Evolutionary conservation across 2,888 invertebrate species (phyloP).

Genomic region (Aspidiotus rigidus): DNA sequence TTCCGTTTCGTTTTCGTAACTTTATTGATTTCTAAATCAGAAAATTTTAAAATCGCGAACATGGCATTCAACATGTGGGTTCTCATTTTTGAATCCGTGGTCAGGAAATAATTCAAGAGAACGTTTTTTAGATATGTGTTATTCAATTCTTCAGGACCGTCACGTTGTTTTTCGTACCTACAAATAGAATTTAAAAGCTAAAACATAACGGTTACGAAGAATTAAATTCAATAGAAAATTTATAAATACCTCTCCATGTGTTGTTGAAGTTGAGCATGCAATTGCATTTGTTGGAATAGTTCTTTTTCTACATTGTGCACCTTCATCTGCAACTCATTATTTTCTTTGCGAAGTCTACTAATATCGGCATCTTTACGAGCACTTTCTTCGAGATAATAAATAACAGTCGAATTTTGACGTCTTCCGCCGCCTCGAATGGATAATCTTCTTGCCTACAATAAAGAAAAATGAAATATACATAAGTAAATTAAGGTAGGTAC

Average conservation of each 20-base stretch:
- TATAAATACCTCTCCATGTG: slow-evolving; percentile 7
- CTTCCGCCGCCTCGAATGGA: background rate
- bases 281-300: slow-evolving; percentile 17
- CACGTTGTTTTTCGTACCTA: slow-evolving; percentile 19
- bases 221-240: too few species aligned
- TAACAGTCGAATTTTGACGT: slow-evolving; percentile 24
- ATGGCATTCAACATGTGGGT: slow-evolving; percentile 84
- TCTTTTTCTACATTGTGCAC: slow-evolving; percentile 27
- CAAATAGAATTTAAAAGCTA: slow-evolving; percentile 1
- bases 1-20: slow-evolving; percentile 23
- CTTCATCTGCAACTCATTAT: slow-evolving; percentile 30
- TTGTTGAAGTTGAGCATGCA: slow-evolving; percentile 17
- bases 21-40: slow-evolving; percentile 50
- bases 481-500: too few species aligned
- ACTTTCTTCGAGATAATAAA: slow-evolving; percentile 24
- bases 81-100: slow-evolving; percentile 57
- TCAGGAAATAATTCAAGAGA: slow-evolving; percentile 67
- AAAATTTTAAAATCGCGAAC: slow-evolving; percentile 73
- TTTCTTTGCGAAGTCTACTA: slow-evolving; percentile 21
- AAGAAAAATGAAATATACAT: background rate
- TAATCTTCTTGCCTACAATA: slow-evolving; percentile 15
- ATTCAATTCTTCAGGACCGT: slow-evolving; percentile 61
- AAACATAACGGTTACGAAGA: too few species aligned
- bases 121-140: slow-evolving; percentile 86
- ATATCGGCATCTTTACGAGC: slow-evolving; percentile 31